A percentile compares a stretch with the other conserved stretches of the same genome.
Evolutionary conservation across 2,113 vertebrate species (phyloP).

Genomic region (Atrichornis clamosus): DNA sequence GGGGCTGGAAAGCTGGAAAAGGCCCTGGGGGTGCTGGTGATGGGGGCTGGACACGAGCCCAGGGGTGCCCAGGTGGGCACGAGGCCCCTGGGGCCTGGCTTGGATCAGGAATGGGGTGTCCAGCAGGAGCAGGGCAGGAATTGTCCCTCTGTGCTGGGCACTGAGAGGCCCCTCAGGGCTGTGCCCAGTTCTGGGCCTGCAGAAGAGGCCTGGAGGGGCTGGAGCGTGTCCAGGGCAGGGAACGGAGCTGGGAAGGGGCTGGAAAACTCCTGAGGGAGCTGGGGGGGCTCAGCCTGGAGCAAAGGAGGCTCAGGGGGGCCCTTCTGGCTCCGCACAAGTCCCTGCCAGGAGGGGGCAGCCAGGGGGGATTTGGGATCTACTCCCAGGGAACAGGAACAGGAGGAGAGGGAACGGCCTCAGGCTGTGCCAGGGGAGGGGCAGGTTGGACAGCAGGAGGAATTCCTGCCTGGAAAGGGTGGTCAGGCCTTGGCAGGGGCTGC

Average conservation of each 20-base stretch:
- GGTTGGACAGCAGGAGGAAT: background rate
- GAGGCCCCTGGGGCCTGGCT: background rate
- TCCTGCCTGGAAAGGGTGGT: background rate
- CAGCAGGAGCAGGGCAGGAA: background rate
- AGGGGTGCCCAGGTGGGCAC: background rate
- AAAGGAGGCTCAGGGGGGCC: background rate
- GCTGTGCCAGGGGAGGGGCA: background rate
- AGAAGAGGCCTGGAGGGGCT: background rate
- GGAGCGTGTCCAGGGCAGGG: background rate
- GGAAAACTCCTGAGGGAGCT: background rate
- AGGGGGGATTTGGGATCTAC: background rate
- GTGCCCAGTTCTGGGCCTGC: background rate
- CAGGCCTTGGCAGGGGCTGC: background rate
- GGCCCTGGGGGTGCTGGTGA: background rate
- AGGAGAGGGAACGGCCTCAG: background rate
- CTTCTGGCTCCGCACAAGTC: background rate
- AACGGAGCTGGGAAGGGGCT: background rate
- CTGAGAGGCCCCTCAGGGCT: background rate
- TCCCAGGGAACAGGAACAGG: background rate
- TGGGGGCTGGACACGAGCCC: background rate
- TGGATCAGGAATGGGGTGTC: background rate
- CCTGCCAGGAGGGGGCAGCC: background rate
- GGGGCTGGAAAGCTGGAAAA: background rate
- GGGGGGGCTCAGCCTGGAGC: background rate
- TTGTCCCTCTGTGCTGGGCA: background rate